Conservation (phyloP, 2,888 invertebrate species). For the Eubasilissa splendida region DNA sequence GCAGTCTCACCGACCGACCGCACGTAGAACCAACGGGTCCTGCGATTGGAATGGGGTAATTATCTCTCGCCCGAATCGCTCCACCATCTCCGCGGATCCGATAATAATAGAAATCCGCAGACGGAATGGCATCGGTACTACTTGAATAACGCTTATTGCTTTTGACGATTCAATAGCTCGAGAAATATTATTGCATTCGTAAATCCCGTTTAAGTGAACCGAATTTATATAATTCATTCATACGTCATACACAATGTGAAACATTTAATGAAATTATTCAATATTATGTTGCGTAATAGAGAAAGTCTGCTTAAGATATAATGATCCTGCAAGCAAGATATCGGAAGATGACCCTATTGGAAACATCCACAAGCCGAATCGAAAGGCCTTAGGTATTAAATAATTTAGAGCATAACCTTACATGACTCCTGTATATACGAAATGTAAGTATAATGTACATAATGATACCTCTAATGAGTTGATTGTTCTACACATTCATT, state of each 20-base stretch:
- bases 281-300: too few species aligned
- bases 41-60: slow-evolving; percentile 54
- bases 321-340: too few species aligned
- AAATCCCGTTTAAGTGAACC: slow-evolving; percentile 5
- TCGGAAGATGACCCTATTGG: too few species aligned
- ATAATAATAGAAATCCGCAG: slow-evolving; percentile 24
- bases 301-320: too few species aligned
- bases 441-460: too few species aligned
- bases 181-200: slow-evolving; percentile 14
- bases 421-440: too few species aligned
- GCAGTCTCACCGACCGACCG: slow-evolving; percentile 50
- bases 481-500: too few species aligned
- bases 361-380: too few species aligned
- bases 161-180: slow-evolving; percentile 36
- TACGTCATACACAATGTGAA: neutral
- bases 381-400: too few species aligned
- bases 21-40: slow-evolving; percentile 49
- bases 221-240: slow-evolving; percentile 15
- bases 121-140: slow-evolving; percentile 20
- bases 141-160: slow-evolving; percentile 26
- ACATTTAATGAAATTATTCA: too few species aligned
- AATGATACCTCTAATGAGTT: too few species aligned
- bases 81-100: slow-evolving; percentile 34
- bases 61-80: slow-evolving; percentile 49
- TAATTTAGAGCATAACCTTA: too few species aligned